Evolutionary conservation across 2,888 invertebrate species (phyloP).

Genomic region (Coecobrya sp.): DNA sequence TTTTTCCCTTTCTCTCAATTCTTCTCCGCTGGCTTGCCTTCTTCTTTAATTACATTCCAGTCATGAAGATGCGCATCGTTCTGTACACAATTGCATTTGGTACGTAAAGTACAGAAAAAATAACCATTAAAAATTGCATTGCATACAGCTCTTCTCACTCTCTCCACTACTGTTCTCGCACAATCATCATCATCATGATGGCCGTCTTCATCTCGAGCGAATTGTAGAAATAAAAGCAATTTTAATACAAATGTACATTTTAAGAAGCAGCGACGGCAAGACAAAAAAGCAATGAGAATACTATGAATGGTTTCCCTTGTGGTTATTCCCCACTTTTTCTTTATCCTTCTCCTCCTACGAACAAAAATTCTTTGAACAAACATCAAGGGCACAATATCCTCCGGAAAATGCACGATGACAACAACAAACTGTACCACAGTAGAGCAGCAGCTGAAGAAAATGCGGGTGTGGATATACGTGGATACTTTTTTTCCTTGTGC

Average conservation of each 20-base stretch:
- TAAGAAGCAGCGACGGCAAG: conserved; percentile 22
- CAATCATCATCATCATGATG: conserved; percentile 11
- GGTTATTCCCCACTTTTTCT: conserved; percentile 50
- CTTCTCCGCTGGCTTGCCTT: background rate
- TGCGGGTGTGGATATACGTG: background rate
- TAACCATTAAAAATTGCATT: conserved; percentile 63
- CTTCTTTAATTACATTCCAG: conserved; percentile 76
- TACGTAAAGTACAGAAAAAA: conserved; percentile 26
- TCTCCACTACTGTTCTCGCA: background rate
- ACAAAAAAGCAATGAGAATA: conserved; percentile 17
- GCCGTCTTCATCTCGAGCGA: background rate
- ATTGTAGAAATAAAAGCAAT: conserved; percentile 56
- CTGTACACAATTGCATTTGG: conserved; percentile 43
- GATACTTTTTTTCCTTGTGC: conserved; percentile 10
- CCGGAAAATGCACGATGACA: conserved; percentile 65
- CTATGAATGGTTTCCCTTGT: conserved; percentile 58
- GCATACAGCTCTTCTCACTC: background rate
- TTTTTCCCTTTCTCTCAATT: background rate
- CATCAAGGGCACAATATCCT: conserved; percentile 76
- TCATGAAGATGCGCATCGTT: conserved; percentile 52
- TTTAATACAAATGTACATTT: conserved; percentile 65
- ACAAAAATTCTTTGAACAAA: conserved; percentile 2
- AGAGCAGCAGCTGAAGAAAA: conserved; percentile 11
- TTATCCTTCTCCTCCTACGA: background rate
- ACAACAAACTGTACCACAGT: conserved; percentile 24